Evolutionary conservation across 1,140 invertebrate species (phyloP), one percentile per base, ranked within the genome.

Genomic region (Platyscapa corneri): DNA sequence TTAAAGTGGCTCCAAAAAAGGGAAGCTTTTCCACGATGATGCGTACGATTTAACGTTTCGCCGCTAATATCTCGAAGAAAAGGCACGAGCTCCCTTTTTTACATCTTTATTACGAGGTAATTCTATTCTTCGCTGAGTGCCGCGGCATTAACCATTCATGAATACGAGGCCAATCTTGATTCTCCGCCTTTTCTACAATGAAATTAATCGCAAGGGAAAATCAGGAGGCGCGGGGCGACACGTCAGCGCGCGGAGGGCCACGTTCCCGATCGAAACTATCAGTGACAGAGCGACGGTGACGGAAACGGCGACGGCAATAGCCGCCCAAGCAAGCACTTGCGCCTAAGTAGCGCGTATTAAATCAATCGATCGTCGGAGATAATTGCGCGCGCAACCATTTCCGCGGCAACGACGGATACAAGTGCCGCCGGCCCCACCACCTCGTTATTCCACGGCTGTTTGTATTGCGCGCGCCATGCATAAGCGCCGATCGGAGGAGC

Each of bases 101-200:
- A 65, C 39, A 8, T 81, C n/a, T 67, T 70, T 65, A 39, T 79
- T 80, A 42, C 53, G 34, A 2, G 20, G 70, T 42, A 74, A 74
- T 42, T 74, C 20, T 74, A 74, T 74, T 74, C 70, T 14, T 42
- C 39, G 23, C 5, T 14, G 32, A 74, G 70, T 74, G 27, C 37
- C 34, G 70, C 0, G 72, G 72, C 67, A 70, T 70, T 70, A 70
- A 37, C 7, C 23, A 42, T 74, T 74, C 70, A 74, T 42, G 67
- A 74, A 74, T 74, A 18, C 70, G 37, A n/a, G 37, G 67, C 70
- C 70, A 42, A 74, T 74, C 70, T 42, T 74, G 39, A 74, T 74
- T 74, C 5, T 27, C n/a, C 7, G 6, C 67, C 34, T 32, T 7
- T 18, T 18, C 32, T 27, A 42, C 20, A 42, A 23, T 42, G 39